Percentiles rank a stretch among this genome's conserved stretches.
Conservation (phyloP, 2,797 vertebrate genomes). For the Semaprochilodus insignis region DNA sequence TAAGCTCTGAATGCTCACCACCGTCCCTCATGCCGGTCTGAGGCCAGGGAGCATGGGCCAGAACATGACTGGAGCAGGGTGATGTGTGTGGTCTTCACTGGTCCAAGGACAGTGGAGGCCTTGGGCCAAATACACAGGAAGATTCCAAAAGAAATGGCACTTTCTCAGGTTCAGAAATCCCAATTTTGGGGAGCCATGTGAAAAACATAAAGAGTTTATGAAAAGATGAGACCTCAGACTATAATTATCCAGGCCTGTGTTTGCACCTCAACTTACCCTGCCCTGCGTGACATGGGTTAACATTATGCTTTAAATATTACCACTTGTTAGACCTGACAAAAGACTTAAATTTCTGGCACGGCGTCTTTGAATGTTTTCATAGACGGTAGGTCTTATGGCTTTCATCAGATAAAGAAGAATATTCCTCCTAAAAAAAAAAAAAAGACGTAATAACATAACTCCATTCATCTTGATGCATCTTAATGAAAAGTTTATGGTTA, state of each 20-base stretch:
- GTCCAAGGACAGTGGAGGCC: slow-evolving; percentile 63
- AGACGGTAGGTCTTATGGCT: slow-evolving; percentile 28
- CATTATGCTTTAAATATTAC: slow-evolving; percentile 33
- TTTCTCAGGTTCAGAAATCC: slow-evolving; percentile 66
- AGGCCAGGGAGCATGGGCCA: slow-evolving; percentile 58
- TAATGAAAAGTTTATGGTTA: slow-evolving; percentile 39
- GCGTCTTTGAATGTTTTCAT: slow-evolving; percentile 18
- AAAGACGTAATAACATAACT: slow-evolving; percentile 31
- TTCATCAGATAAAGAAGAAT: slow-evolving; percentile 40
- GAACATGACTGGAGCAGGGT: slow-evolving; percentile 59
- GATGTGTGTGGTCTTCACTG: slow-evolving; percentile 75
- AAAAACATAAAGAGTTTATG: slow-evolving; percentile 54
- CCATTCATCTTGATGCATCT: slow-evolving; percentile 30
- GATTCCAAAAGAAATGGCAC: slow-evolving; percentile 65
- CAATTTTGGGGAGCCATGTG: slow-evolving; percentile 59
- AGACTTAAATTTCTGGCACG: slow-evolving; percentile 14
- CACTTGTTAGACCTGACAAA: slow-evolving; percentile 19
- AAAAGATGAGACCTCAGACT: slow-evolving; percentile 44
- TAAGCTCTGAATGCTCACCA: slow-evolving; percentile 49
- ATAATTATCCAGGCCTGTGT: slow-evolving; percentile 48
- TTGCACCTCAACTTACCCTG: slow-evolving; percentile 46
- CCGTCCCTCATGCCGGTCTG: slow-evolving; percentile 61
- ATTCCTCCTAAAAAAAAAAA: slow-evolving; percentile 18
- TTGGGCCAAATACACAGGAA: slow-evolving; percentile 71
- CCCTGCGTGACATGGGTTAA: slow-evolving; percentile 27